Evolutionary conservation across 2,888 invertebrate species (phyloP), one percentile per base, ranked within the genome.

Genomic region (Rhingia rostrata): DNA sequence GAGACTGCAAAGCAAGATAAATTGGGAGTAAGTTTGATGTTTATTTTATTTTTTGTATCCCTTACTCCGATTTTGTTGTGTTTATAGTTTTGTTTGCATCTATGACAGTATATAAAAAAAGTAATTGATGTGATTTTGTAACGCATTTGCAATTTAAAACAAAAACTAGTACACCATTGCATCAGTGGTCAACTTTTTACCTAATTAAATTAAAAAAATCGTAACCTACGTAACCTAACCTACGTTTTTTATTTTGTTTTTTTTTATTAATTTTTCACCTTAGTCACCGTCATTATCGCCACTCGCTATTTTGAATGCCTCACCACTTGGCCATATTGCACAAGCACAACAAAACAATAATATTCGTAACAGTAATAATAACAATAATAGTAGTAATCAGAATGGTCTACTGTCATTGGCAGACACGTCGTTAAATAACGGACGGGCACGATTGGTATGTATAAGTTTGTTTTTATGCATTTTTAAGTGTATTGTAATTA

Each of bases 1-100:
- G 93, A 93, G 86, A 90, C 91, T 79, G 87, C 83, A 12, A 87
- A 86, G 81, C 87, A 86, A 66, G 85, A 86, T 43, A 73, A 77
- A 47, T 53, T 86, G 51, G 86, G 86, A 70, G 88, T 88, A 86
- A 87, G 87, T 87, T 74, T 70, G 33, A 37, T 60, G 39, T 63
- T 67, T 67, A 69, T 32, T 74, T 41, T 67, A 22, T 75, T 66
- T 63, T 30, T 54, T 78, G 56, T 37, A 6, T 43, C 12, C 14
- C 14, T 56, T 51, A 49, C 43, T 30, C 22, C 22, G 30, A 10
- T 67, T 53, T 53, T 60, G 60, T 63, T 41, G 61, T 61, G 39
- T 66, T 53, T 61, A 10, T n/a, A 4, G 30, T 61, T 63, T 7
- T 22, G 22, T 22, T 22, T 22, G 22, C 2, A 22, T 22, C 47